Base-by-base conservation (phyloP, 2,797 vertebrate species). In the Mus caroli region DNA sequence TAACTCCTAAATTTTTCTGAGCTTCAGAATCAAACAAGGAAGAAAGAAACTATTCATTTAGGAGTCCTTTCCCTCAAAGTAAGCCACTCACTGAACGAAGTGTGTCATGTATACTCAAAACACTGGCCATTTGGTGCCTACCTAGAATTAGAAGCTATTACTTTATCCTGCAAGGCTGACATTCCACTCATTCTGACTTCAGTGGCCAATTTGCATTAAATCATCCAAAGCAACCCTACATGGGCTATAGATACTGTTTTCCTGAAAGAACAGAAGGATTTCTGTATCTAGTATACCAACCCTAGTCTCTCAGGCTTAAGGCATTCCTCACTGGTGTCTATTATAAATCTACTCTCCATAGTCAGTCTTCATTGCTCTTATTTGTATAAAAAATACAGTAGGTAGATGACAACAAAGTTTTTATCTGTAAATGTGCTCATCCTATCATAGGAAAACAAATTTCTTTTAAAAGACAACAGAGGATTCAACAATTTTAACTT, bases 401-500 rank as follows among this genome's bases (percentile, higher is more conserved):
- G 24, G 50, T 4, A 92, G 60, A 40, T 60, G 43, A 94, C 43
- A 88, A 7, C 34, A 86, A 89, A 83, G 26, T 86, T 96, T 34
- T 96, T 73, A 43, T 56, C 76, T 14, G 15, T 9, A 88, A 90
- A 75, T 20, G 15, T 62, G 11, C 64, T 95, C 73, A 43, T 69
- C 80, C 80, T 7, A 46, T 88, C 4, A 4, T 67, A 37, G 15
- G 52, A 52, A 26, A 76, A 73, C 20, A 20, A 73, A 75, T 75
- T 43, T 75, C 37, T 12, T 26, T 40, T 43, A 75, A 73, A 62
- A 34, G 15, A 4, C 11, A 88, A 4, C 24, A 22, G 15, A 14
- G 37, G 34, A 13, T 10, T 94, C 52, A 83, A 37, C 77, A 43
- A 95, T 97, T 97, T 92, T 88, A 97, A 91, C 56, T 90, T 96